Base-by-base conservation (phyloP, 2,888 invertebrate species). In the Rhagophthalmus giganteus region DNA sequence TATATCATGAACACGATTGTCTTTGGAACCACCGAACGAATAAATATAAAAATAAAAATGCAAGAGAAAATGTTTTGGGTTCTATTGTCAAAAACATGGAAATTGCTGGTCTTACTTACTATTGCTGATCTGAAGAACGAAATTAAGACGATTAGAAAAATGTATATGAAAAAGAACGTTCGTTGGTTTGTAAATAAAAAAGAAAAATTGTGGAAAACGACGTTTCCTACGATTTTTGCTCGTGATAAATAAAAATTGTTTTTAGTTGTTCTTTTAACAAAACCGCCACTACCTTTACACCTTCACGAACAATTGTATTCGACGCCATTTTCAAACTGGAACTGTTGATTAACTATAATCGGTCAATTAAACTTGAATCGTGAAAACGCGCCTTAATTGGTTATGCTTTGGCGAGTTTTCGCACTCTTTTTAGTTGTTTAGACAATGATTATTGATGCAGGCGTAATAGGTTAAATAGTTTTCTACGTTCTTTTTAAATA, bases 101-200 rank as follows among this genome's bases (percentile, higher is more conserved):
- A 39, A 65, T 69, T 24, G 58, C 65, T 1, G 63, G 65, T 14
- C 41, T 73, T 32, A n/a, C n/a, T n/a, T n/a, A 68, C 70, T 9
- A 63, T 63, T 2, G 55, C 62, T 27, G 71, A 71, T 54, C 63
- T 74, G 2, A 73, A 73, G 39, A 52, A 71, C 1, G 74, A 74
- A 64, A 72, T 74, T 4, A 74, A 74, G 48, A 70, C 70, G 11
- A 67, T 74, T n/a, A 63, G 74, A 39, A 74, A 74, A 1, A 72
- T 72, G 16, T 74, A 73, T 49, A n/a, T n/a, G 67, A 70, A 14
- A 3, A 32, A 32, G 9, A 32, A 32, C 32, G 15, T 32, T 32
- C 13, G 15, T 13, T 14, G 14, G 32, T 32, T 14, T 14, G 32
- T 15, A 14, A 32, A 32, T 32, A 8, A 14, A 32, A 48, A 25